Conservation (phyloP, 2,797 vertebrate genomes). For the Moxostoma hubbsi region DNA sequence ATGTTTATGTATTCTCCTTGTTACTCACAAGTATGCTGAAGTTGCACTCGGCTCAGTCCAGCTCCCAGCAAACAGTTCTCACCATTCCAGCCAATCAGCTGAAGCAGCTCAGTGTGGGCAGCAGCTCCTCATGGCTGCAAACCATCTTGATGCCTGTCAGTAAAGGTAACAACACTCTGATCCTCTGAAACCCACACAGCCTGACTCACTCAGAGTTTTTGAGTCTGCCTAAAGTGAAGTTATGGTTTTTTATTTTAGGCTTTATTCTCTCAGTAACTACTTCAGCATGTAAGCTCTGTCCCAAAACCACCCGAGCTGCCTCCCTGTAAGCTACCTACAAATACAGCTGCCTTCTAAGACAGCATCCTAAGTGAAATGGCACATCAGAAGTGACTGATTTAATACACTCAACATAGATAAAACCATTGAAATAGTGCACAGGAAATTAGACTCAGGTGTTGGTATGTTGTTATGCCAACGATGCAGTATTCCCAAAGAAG, state of each 20-base stretch:
- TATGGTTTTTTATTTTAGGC: neutral
- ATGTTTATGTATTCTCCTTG: neutral
- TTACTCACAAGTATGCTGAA: slow-evolving; percentile 87
- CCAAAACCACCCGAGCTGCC: neutral
- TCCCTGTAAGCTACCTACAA: neutral
- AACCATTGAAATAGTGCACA: too few species aligned
- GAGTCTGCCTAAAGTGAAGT: neutral
- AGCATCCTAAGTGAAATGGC: too few species aligned
- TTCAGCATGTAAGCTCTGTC: neutral
- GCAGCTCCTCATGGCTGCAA: slow-evolving; percentile 85
- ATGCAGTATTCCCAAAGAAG: too few species aligned
- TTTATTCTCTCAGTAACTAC: neutral
- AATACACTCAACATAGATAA: too few species aligned
- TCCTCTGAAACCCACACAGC: neutral
- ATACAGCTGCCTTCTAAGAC: too few species aligned
- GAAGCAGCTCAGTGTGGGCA: slow-evolving; percentile 88
- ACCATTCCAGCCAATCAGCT: slow-evolving; percentile 93
- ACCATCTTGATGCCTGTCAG: slow-evolving; percentile 93
- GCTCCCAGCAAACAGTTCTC: slow-evolving; percentile 90
- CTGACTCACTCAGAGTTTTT: neutral
- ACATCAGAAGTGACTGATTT: too few species aligned
- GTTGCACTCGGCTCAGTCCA: slow-evolving; percentile 89
- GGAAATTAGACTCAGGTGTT: too few species aligned
- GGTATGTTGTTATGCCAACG: too few species aligned
- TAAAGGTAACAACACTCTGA: slow-evolving; percentile 79